phyloP scores from a whole-genome alignment of 2,797 vertebrate species.

The Rhynchonycteris naso region DNA sequence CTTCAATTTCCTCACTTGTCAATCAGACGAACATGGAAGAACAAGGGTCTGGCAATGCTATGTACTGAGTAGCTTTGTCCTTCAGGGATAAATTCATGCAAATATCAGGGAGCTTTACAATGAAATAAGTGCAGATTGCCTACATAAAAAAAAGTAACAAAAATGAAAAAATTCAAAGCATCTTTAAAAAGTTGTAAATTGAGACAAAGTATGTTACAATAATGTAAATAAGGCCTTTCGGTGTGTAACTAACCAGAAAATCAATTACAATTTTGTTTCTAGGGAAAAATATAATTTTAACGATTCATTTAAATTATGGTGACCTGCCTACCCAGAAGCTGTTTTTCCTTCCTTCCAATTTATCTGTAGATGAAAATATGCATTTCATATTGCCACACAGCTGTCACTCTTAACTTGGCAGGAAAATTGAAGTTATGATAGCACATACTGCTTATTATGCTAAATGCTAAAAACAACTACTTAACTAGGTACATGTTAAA shows the following conservation, averaged over 20 bases:
- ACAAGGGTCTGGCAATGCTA: neutral
- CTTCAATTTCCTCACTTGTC: neutral
- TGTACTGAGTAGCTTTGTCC: neutral
- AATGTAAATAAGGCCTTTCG: constrained; percentile 69
- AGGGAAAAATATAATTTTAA: constrained; percentile 83
- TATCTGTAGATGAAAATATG: constrained; percentile 86
- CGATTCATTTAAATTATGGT: constrained; percentile 82
- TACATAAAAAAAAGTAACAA: constrained; percentile 26
- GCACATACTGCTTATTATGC: constrained; percentile 85
- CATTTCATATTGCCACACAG: constrained; percentile 84
- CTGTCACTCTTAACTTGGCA: constrained; percentile 83
- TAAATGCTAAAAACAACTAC: constrained; percentile 83
- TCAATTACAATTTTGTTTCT: constrained; percentile 82
- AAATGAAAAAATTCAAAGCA: constrained; percentile 42
- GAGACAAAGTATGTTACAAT: constrained; percentile 63
- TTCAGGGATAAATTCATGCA: constrained; percentile 40
- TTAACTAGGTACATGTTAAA: constrained; percentile 80
- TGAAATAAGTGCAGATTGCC: neutral
- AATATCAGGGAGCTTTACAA: neutral
- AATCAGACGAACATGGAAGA: neutral
- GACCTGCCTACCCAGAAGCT: constrained; percentile 82
- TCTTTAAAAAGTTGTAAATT: constrained; percentile 68
- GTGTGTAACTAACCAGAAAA: constrained; percentile 81
- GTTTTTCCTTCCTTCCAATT: constrained; percentile 81
- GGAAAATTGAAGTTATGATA: constrained; percentile 85